Evolutionary conservation across 2,797 vertebrate genomes (phyloP).

Genomic region (Sebastes oblongus): DNA sequence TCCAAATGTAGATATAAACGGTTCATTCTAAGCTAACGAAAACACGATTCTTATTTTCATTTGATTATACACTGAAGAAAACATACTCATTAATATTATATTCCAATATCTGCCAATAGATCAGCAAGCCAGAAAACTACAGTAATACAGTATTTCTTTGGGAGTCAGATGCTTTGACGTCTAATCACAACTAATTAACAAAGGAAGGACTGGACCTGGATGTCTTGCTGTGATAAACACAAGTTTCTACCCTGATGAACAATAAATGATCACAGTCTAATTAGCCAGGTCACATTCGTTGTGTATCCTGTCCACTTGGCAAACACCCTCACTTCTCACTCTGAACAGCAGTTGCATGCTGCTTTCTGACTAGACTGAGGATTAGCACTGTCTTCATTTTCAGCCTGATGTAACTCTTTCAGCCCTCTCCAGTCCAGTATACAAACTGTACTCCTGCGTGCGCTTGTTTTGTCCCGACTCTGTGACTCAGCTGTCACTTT

Average conservation of each 20-base stretch:
- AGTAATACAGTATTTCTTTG: not conserved
- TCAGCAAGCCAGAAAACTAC: not conserved
- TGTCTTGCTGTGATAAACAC: not conserved
- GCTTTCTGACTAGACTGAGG: constrained; percentile 13
- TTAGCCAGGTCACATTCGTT: constrained; percentile 3
- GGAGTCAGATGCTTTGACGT: not conserved
- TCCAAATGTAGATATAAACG: no score
- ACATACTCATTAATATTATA: no score
- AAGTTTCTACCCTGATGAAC: not conserved
- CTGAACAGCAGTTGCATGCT: not conserved
- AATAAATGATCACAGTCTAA: not conserved
- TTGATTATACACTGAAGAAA: no score
- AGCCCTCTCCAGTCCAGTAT: not conserved
- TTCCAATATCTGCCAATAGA: no score
- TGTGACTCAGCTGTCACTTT: constrained; percentile 41
- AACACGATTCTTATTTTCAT: no score
- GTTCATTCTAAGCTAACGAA: no score
- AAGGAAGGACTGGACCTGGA: not conserved
- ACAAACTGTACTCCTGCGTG: not conserved
- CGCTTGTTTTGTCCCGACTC: not conserved
- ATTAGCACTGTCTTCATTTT: not conserved
- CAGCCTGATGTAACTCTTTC: not conserved
- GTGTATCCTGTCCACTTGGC: not conserved
- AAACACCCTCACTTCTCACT: not conserved
- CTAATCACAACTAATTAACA: not conserved